Evolutionary conservation across 23 tunicate species (phyloP), one percentile per base, ranked within the genome.

Genomic region (Trididemnum miniatum): DNA sequence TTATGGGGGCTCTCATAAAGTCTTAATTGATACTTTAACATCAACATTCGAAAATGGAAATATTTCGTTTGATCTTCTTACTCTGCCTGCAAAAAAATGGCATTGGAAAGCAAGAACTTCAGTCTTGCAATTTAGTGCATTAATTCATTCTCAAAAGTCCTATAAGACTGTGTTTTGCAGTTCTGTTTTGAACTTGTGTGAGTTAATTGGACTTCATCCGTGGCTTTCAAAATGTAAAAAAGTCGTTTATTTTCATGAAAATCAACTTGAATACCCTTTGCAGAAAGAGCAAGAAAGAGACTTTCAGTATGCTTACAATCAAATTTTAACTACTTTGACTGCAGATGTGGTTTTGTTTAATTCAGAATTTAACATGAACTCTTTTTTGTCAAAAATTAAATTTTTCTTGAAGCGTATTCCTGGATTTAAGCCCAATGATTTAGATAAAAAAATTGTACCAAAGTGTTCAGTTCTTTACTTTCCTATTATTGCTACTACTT

Each of bases 201-300:
- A 94, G 71, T 37, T 89, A 35, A 27, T 89, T 0, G 91, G 92
- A n/a, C 35, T 94, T 38, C 44, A 71, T 7, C 90, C 91, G 36
- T 29, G 51, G 2, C 77, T 94, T 1, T 12, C 23, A 12, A 32
- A 39, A 24, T 66, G 87, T 26, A 81, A 80, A 37, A 94, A 89
- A 71, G 85, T 94, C 22, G 88, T 94, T 80, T 94, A 94, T 65
- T 94, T 89, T 82, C 98, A 94, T 63, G 98, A 94, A 89, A 94
- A 94, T 59, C 98, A 94, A 63, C 91, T 94, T 38, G 95, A 91
- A 1, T 94, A 94, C 63, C 98, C 98, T 0, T 88, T 94, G n/a
- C 87, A 85, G 51, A 82, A 77, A 20, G 30, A 52, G 51, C 62
- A 89, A 80, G 91, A 84, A 59, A 59, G 88, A 0, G 98, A 94